Evolutionary conservation across 2,797 vertebrate genomes (phyloP).

Genomic region (Alcedo atthis): DNA sequence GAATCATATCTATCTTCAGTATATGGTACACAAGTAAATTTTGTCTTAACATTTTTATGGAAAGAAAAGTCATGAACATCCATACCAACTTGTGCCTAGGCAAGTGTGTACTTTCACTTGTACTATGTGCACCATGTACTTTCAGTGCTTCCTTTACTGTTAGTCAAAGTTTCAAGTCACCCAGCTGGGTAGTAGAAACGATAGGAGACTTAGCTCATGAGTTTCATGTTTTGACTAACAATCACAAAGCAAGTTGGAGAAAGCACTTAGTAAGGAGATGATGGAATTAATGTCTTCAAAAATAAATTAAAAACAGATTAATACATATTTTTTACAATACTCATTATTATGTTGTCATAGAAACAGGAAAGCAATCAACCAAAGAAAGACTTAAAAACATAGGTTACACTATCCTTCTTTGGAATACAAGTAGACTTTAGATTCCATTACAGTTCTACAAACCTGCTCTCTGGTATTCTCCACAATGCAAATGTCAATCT

Average conservation of each 20-base stretch:
- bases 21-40: background rate
- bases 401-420: background rate
- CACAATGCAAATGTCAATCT: background rate
- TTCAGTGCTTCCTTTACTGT: background rate
- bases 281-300: background rate
- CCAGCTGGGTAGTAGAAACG: background rate
- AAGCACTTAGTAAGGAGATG: background rate
- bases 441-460: background rate
- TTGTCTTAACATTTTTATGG: background rate
- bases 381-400: background rate
- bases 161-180: background rate
- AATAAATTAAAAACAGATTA: background rate
- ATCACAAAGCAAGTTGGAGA: background rate
- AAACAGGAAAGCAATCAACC: background rate
- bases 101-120: background rate
- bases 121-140: background rate
- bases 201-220: background rate
- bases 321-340: background rate
- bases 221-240: background rate
- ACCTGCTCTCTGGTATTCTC: background rate
- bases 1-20: background rate
- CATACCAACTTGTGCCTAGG: background rate
- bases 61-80: background rate
- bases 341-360: background rate
- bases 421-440: background rate